Conservation (phyloP, 2,888 invertebrate species). For the Nasonia oneida region DNA sequence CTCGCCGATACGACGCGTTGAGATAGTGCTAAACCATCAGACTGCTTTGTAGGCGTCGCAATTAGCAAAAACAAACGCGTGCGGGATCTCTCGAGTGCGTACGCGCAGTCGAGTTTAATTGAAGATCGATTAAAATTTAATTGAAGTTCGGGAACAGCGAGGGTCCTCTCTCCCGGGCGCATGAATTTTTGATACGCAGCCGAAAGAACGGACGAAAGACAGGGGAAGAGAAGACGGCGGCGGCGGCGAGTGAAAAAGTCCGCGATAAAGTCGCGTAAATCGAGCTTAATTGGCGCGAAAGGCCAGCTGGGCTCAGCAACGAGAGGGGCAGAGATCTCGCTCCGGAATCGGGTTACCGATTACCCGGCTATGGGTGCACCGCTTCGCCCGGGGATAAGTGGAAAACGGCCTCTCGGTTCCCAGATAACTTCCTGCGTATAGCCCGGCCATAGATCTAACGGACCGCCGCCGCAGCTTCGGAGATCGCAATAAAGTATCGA, state of each 20-base stretch:
- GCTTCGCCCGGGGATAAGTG: conserved; percentile 58
- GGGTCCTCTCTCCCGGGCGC: background rate
- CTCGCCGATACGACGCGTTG: background rate
- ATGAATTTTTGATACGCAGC: conserved; percentile 27
- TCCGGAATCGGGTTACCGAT: conserved; percentile 64
- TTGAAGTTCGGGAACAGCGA: conserved; percentile 1
- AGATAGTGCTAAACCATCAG: too few species aligned
- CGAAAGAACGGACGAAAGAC: background rate
- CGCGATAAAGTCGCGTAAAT: conserved; percentile 55
- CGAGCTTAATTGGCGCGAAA: conserved; percentile 57
- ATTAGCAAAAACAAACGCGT: background rate
- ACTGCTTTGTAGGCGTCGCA: background rate
- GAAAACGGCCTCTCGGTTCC: conserved; percentile 62
- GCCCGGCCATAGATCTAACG: background rate
- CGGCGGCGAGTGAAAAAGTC: conserved; percentile 41
- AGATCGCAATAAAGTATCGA: conserved; percentile 66
- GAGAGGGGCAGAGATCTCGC: conserved; percentile 57
- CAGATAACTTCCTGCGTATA: conserved; percentile 62
- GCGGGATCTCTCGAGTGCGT: background rate
- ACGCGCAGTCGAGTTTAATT: background rate
- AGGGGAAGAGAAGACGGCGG: background rate
- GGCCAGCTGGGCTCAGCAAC: conserved; percentile 18
- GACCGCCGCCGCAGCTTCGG: conserved; percentile 41
- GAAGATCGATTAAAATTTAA: conserved; percentile 38
- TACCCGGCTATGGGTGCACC: conserved; percentile 36